These are phyloP conservation scores for Boulengeromyrus knoepffleri DNA, from an alignment of 2,113 vertebrate species.

Conservation along the genomic window DNA sequence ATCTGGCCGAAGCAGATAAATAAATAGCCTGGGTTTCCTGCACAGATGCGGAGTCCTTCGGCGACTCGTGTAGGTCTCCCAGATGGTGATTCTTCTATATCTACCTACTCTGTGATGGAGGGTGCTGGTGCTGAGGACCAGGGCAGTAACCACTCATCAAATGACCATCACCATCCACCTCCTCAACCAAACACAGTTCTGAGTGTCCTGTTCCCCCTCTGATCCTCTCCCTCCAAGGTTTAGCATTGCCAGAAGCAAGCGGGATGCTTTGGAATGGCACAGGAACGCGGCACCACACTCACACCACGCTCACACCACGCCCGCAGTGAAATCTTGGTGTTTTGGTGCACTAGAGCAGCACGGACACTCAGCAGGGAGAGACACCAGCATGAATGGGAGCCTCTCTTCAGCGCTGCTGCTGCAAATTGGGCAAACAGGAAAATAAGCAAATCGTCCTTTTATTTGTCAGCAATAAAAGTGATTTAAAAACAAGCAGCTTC, in stretches of 20 bases:
- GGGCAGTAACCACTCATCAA: neutral
- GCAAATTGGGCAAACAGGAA: conserved; percentile 32
- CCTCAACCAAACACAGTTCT: neutral
- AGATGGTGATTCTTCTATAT: neutral
- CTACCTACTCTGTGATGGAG: neutral
- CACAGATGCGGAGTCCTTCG: neutral
- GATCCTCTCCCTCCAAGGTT: neutral
- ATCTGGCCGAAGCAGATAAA: neutral
- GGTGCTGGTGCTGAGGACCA: neutral
- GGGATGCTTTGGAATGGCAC: neutral
- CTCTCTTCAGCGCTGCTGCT: conserved; percentile 25
- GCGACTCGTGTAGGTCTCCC: neutral
- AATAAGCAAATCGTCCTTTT: conserved; percentile 25
- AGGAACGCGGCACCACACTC: neutral
- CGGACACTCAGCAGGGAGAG: conserved; percentile 6
- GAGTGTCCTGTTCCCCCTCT: neutral
- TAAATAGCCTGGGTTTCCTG: neutral
- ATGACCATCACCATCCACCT: neutral
- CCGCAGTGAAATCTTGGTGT: neutral
- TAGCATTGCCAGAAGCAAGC: neutral
- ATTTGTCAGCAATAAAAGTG: conserved; percentile 29
- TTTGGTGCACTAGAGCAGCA: neutral
- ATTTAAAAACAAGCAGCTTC: conserved; percentile 20
- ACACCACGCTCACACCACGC: neutral
- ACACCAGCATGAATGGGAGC: conserved; percentile 28